Conservation (phyloP, 1,140 invertebrate genomes). For the Camponotus pennsylvanicus region DNA sequence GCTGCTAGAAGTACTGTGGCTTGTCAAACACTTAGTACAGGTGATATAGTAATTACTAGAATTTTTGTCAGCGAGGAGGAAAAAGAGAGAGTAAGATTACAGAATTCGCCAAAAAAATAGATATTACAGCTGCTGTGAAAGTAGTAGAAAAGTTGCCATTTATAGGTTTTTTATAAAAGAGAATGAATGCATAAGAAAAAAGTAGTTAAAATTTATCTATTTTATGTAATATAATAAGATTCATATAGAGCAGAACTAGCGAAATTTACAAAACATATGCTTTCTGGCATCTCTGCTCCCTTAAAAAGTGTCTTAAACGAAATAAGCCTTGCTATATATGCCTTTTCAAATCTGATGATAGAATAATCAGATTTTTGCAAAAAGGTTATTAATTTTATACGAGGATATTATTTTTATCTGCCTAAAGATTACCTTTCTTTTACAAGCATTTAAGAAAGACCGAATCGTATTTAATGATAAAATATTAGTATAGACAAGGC, state of each 20-base stretch:
- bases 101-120: conserved; percentile 83
- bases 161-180: conserved; percentile 68
- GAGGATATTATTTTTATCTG: conserved; percentile 56
- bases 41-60: conserved; percentile 96
- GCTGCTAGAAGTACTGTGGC: conserved; percentile 83
- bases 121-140: conserved; percentile 66
- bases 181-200: conserved; percentile 47
- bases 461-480: conserved; percentile 56
- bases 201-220: conserved; percentile 66
- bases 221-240: conserved; percentile 68
- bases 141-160: conserved; percentile 74
- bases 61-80: conserved; percentile 92
- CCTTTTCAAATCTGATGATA: conserved; percentile 69
- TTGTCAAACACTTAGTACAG: conserved; percentile 96
- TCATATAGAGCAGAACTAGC: conserved; percentile 33
- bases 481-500: conserved; percentile 14
- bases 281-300: conserved; percentile 44
- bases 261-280: conserved; percentile 38
- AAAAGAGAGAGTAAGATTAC: conserved; percentile 82
- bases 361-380: conserved; percentile 66
- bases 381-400: conserved; percentile 58
- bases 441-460: conserved; percentile 67
- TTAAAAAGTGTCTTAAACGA: conserved; percentile 61
- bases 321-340: conserved; percentile 52
- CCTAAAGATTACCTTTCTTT: conserved; percentile 70